Evolutionary conservation across 2,113 vertebrate species (phyloP).

Genomic region (Leucoraja erinaceus): DNA sequence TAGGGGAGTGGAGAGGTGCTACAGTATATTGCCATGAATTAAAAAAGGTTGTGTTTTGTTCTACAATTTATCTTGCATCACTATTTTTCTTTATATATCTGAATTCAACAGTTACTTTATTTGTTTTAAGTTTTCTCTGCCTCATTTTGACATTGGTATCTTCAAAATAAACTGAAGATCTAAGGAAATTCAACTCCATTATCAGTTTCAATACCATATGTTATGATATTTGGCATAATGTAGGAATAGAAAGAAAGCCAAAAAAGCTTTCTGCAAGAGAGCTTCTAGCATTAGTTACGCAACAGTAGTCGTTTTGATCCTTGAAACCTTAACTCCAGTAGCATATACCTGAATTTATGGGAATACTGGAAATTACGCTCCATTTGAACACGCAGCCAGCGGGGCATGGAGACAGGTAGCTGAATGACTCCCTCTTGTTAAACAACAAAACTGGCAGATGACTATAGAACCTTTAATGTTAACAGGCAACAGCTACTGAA

Average conservation of each 20-base stretch:
- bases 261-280: slow-evolving; percentile 27
- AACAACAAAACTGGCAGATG: slow-evolving; percentile 27
- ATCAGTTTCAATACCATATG: background rate
- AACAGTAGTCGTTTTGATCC: slow-evolving; percentile 34
- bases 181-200: background rate
- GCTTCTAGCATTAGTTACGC: slow-evolving; percentile 26
- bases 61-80: background rate
- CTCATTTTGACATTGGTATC: background rate
- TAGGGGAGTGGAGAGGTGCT: background rate
- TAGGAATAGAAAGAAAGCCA: slow-evolving; percentile 33
- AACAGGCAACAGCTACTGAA: background rate
- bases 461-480: background rate
- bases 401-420: slow-evolving; percentile 30
- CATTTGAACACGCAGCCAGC: background rate
- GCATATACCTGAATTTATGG: slow-evolving; percentile 11
- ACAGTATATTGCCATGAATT: background rate
- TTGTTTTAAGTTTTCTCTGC: background rate
- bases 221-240: background rate
- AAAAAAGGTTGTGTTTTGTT: background rate
- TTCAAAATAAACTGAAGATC: background rate
- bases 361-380: background rate
- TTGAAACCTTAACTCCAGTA: slow-evolving; percentile 14
- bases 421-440: background rate
- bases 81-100: background rate
- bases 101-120: background rate